Conservation (phyloP, 2,797 vertebrate species). For the Takifugu rubripes region DNA sequence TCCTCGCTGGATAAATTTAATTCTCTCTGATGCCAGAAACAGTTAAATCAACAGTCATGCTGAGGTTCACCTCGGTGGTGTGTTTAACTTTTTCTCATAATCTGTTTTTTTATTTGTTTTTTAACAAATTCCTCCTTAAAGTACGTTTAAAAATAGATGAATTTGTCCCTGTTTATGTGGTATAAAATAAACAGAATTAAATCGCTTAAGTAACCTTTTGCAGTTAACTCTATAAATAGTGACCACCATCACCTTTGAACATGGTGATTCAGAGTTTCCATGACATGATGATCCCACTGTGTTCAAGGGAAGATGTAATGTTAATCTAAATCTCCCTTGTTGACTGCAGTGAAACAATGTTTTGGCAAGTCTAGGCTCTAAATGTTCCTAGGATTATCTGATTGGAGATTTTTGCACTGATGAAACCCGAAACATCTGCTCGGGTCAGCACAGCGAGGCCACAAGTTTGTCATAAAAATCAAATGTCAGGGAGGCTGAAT, state of each 20-base stretch:
- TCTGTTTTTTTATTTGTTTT: too few relatives aligned
- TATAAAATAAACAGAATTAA: slow-evolving; percentile 6
- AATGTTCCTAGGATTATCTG: slow-evolving; percentile 38
- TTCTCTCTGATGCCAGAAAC: too few relatives aligned
- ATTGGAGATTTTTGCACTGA: slow-evolving; percentile 25
- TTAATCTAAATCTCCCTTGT: slow-evolving; percentile 37
- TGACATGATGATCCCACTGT: slow-evolving; percentile 19
- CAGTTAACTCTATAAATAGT: slow-evolving; percentile 16
- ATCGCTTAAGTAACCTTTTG: slow-evolving; percentile 5
- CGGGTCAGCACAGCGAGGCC: slow-evolving; percentile 11
- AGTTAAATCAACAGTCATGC: too few relatives aligned
- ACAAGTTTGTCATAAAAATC: too few relatives aligned
- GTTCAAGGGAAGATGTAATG: slow-evolving; percentile 35
- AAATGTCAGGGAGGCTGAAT: slow-evolving; percentile 9
- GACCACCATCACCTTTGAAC: slow-evolving; percentile 1
- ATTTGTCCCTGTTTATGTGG: not conserved
- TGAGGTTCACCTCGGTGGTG: too few relatives aligned
- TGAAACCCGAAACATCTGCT: slow-evolving; percentile 26
- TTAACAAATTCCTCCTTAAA: not conserved
- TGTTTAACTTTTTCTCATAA: not conserved
- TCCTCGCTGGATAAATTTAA: too few relatives aligned
- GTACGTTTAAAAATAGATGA: not conserved
- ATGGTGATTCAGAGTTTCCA: slow-evolving; percentile 47
- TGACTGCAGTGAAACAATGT: slow-evolving; percentile 28
- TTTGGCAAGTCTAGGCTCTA: slow-evolving; percentile 40